These are phyloP conservation scores for Mactra quadrangularis DNA, from an alignment of 1,140 invertebrate genomes.

Conservation along the genomic window DNA sequence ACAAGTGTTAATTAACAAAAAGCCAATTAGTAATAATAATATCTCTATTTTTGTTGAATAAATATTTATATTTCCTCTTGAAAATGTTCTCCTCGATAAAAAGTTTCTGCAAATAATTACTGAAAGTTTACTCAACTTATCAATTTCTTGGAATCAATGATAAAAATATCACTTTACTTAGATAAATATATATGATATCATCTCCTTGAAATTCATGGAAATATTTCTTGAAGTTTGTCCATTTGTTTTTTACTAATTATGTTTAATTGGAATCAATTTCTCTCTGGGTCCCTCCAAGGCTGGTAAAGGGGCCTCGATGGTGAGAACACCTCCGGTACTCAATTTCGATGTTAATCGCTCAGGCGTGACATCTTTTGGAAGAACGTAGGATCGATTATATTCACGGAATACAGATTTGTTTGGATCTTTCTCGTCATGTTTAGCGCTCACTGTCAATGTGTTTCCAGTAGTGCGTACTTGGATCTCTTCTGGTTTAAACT, in stretches of 20 bases:
- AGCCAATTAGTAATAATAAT: too few species aligned
- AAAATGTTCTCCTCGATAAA: too few species aligned
- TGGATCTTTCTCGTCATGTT: constrained; percentile 91
- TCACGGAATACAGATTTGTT: constrained; percentile 90
- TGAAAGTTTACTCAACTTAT: too few species aligned
- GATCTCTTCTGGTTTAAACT: constrained; percentile 93
- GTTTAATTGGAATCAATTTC: constrained; percentile 70
- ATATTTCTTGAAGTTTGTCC: too few species aligned
- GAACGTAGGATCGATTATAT: constrained; percentile 85
- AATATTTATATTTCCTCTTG: too few species aligned
- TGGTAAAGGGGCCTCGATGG: constrained; percentile 85
- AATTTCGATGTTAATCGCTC: constrained; percentile 80
- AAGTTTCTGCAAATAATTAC: too few species aligned
- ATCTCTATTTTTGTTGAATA: too few species aligned
- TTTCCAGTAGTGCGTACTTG: constrained; percentile 94
- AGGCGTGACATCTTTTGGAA: constrained; percentile 82
- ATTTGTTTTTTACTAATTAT: constrained; percentile 44
- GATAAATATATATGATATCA: too few species aligned
- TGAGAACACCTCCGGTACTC: constrained; percentile 78
- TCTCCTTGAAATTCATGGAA: too few species aligned
- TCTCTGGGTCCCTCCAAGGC: constrained; percentile 60
- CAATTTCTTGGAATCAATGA: too few species aligned
- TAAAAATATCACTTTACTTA: too few species aligned
- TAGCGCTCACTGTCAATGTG: constrained; percentile 91
- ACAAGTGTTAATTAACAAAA: too few species aligned